Evolutionary conservation across 2,888 invertebrate genomes (phyloP).

Genomic region (Pelosia muscerda): DNA sequence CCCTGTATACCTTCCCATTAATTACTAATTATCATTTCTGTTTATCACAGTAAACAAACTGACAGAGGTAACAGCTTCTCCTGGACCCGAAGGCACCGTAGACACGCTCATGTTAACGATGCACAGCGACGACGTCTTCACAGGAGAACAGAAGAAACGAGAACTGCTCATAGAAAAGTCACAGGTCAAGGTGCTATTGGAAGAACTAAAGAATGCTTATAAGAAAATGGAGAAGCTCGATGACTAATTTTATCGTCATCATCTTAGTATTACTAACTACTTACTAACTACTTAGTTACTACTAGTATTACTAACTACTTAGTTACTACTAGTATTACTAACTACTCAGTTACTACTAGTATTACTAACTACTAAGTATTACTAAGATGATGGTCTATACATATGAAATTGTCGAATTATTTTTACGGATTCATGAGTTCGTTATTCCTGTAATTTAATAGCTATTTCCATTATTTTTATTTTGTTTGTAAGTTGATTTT

Average conservation of each 20-base stretch:
- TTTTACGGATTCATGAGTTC: too few species aligned
- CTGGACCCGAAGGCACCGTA: conserved; percentile 69
- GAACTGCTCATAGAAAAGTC: conserved; percentile 72
- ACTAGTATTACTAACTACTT: too few species aligned
- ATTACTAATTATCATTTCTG: neutral
- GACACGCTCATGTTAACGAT: conserved; percentile 70
- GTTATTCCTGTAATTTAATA: too few species aligned
- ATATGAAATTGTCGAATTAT: too few species aligned
- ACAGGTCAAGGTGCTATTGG: conserved; percentile 62
- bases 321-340: too few species aligned
- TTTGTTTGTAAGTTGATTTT: too few species aligned
- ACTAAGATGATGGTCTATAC: too few species aligned
- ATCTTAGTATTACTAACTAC: neutral
- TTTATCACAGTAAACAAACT: conserved; percentile 76
- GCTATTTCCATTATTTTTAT: too few species aligned
- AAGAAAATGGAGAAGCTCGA: conserved; percentile 72
- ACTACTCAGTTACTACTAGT: too few species aligned
- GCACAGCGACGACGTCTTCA: conserved; percentile 65
- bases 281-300: too few species aligned
- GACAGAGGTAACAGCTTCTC: conserved; percentile 62
- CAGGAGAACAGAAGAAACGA: conserved; percentile 64
- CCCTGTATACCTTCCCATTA: too few species aligned
- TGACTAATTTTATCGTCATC: conserved; percentile 8
- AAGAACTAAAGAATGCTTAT: conserved; percentile 71
- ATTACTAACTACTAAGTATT: too few species aligned